Evolutionary conservation across 2,888 invertebrate genomes (phyloP).

Genomic region (Lycophotia porphyrea): DNA sequence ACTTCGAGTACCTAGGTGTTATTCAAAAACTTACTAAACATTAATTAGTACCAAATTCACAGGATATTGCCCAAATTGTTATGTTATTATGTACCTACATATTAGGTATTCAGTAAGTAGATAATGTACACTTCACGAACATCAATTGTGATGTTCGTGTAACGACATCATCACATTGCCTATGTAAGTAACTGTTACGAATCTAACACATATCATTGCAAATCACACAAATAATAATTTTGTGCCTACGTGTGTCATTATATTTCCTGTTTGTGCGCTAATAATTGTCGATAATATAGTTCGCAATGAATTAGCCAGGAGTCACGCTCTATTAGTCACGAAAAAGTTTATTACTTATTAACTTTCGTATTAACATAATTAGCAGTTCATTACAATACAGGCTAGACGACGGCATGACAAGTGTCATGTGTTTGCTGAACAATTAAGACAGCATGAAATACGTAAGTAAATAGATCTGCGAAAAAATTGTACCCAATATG

Average conservation of each 20-base stretch:
- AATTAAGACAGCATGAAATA: conserved; percentile 36
- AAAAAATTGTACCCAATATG: neutral
- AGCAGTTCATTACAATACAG: conserved; percentile 58
- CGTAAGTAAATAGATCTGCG: neutral
- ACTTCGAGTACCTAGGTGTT: neutral
- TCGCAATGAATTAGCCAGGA: conserved; percentile 55
- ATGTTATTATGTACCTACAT: neutral
- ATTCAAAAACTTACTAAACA: neutral
- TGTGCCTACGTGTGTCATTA: conserved; percentile 52
- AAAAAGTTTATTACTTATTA: conserved; percentile 70
- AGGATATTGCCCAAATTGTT: neutral
- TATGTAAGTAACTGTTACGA: conserved; percentile 29
- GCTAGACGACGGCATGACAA: conserved; percentile 38
- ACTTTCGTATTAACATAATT: conserved; percentile 68
- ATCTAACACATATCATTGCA: conserved; percentile 37
- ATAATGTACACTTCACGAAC: conserved; percentile 45
- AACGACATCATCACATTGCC: too few species aligned
- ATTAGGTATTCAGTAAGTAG: neutral
- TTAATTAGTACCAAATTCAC: neutral
- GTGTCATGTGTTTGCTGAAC: conserved; percentile 21
- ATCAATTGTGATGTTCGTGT: conserved; percentile 27
- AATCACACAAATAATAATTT: conserved; percentile 44
- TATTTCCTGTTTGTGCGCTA: conserved; percentile 70
- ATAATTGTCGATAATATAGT: conserved; percentile 71
- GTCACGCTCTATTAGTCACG: conserved; percentile 75